Percentiles rank a stretch among this genome's conserved stretches.
Conservation (phyloP, 2,797 vertebrate genomes). For the Notolabrus celidotus region DNA sequence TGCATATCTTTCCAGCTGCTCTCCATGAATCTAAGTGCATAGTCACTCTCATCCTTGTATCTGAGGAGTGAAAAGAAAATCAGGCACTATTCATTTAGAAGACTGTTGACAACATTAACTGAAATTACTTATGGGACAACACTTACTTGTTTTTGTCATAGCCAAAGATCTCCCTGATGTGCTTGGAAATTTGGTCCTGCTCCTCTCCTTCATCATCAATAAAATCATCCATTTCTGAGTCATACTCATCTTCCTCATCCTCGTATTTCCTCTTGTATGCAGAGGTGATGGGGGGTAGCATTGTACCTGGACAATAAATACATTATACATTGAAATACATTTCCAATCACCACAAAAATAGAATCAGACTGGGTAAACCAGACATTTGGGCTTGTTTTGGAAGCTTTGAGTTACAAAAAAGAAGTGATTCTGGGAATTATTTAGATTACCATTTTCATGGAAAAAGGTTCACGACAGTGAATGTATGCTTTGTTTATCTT, state of each 20-base stretch:
- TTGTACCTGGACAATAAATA: slow-evolving; percentile 74
- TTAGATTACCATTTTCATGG: background rate
- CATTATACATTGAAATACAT: background rate
- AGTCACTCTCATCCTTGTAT: slow-evolving; percentile 98
- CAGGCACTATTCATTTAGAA: background rate
- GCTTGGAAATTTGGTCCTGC: slow-evolving; percentile 94
- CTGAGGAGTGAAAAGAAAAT: slow-evolving; percentile 74
- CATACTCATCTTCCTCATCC: slow-evolving; percentile 92
- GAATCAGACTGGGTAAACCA: background rate
- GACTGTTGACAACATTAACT: background rate
- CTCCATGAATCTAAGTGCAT: slow-evolving; percentile 98
- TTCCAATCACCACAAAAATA: background rate
- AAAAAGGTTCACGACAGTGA: slow-evolving; percentile 13
- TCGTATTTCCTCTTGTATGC: slow-evolving; percentile 91
- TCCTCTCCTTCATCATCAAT: slow-evolving; percentile 93
- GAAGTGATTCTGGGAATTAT: too few relatives aligned
- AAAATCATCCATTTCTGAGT: slow-evolving; percentile 99
- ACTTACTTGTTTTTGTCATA: slow-evolving; percentile 92
- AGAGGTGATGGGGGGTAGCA: slow-evolving; percentile 87
- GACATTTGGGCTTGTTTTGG: background rate
- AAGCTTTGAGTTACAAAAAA: background rate
- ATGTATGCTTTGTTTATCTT: slow-evolving; percentile 16
- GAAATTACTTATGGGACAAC: background rate
- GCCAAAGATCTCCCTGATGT: slow-evolving; percentile 97
- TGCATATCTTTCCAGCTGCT: slow-evolving; percentile 97